Base-by-base conservation (phyloP, 2,113 vertebrate genomes). In the Anguilla japonica region DNA sequence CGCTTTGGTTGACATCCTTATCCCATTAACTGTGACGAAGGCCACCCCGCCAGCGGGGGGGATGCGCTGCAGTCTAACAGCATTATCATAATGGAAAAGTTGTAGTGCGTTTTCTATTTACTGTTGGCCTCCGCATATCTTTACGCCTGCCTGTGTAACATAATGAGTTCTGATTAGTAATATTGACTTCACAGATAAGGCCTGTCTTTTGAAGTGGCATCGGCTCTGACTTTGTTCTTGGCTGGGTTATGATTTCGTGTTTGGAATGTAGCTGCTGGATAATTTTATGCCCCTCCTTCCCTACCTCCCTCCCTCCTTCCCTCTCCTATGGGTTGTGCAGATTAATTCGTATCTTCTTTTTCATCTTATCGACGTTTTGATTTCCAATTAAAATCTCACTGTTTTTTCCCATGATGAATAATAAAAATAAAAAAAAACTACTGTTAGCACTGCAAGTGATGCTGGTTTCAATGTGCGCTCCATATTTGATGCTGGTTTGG, bases 111-210 rank as follows among this genome's bases (percentile, higher is more conserved):
- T 79, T 84, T 40, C 39, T 41, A 50, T 57, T 85, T 82, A 43
- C 79, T 81, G 22, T 39, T 84, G 2, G 85, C 87, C 79, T 85
- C 79, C 83, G 39, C 5, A 29, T 41, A n/a, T 85, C 75, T 53
- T 26, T 57, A 57, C 20, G 43, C 43, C 87, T 87, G 84, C 0
- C 56, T 81, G 87, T 22, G 81, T 60, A 53, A 22, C 46, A 34
- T 88, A 88, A 90, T 88, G 87, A 88, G 85, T 87, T 87, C 86
- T 87, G 88, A 90, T 90, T 82, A 89, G 85, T 80, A 86, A 50
- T 89, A 91, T 89, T 87, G 88, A 90, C 87, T 78, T 63, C n/a
- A 14, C 9, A 41, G 82, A 90, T 85, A 63, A 1, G 6, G 67
- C 22, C 0, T 29, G 40, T 78, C 85, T 84, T 86, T 78, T 86